Evolutionary conservation across 2,888 invertebrate genomes (phyloP), one percentile per base, ranked within the genome.

Genomic region (Chrysotoxum bicinctum): DNA sequence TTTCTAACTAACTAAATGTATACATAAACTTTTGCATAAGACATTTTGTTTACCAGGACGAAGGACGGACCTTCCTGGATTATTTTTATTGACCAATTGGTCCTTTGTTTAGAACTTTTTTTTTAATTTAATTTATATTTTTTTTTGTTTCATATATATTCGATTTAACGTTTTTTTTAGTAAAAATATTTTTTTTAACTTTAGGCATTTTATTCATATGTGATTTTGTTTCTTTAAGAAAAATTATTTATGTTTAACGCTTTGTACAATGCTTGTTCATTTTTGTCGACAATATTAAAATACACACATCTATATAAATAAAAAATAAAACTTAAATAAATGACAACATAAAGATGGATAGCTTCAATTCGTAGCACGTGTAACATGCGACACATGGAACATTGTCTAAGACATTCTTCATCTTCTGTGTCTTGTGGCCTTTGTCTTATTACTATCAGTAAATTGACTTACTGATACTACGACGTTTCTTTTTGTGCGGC

Each of bases 401-500:
- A 16, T 50, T 9, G 40, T 37, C 19, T 35, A 68, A 32, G 45
- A 62, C 54, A 19, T 19, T 60, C 10, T 30, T 23, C 52, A n/a
- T 14, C 35, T 69, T 6, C 10, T 40, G 1, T 50, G 14, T 21
- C 30, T 87, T 88, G 87, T 58, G 62, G 64, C 64, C 75, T 30
- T 2, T 87, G 87, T 68, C 68, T 40, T 16, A n/a, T 62, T 26
- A 60, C 45, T 83, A 83, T 32, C 80, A 75, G 68, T 80, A 76
- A 45, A 87, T 88, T 87, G 87, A 81, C 73, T 87, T 84, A 35
- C 79, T 76, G 72, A 91, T 90, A 83, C 90, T 90, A 75, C 90
- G 91, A 87, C 91, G 90, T 88, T 91, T 91, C 60, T 89, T 90
- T 76, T 89, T 89, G 52, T 89, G 84, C 77, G 90, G 89, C 88